phyloP scores from a whole-genome alignment of 2,888 invertebrate species.

The Caenorhabditis sp. region DNA sequence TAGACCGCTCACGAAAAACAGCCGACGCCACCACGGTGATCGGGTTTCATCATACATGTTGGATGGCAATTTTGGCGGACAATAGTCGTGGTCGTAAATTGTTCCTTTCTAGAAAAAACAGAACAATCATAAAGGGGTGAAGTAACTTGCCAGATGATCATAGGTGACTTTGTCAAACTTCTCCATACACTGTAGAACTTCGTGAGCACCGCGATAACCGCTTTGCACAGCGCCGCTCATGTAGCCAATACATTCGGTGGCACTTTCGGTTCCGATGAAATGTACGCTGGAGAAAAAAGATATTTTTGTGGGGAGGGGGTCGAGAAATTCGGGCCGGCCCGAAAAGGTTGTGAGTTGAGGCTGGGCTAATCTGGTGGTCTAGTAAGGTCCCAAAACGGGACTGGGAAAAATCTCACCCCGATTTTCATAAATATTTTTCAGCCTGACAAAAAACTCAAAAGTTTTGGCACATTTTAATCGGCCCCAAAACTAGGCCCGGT shows the following conservation, averaged over 20 bases:
- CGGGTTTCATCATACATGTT: conserved; percentile 7
- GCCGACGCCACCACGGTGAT: conserved; percentile 33
- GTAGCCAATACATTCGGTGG: conserved; percentile 71
- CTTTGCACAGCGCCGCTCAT: conserved; percentile 71
- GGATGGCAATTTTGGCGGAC: not conserved
- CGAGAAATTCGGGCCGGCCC: too few relatives aligned
- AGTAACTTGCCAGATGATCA: conserved; percentile 32
- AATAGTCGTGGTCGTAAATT: conserved; percentile 4
- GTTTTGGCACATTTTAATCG: too few relatives aligned
- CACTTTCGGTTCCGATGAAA: conserved; percentile 72
- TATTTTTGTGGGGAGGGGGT: too few relatives aligned
- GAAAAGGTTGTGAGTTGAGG: too few relatives aligned
- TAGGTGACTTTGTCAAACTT: conserved; percentile 22
- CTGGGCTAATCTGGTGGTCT: not conserved
- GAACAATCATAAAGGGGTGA: too few relatives aligned
- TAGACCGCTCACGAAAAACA: conserved; percentile 33
- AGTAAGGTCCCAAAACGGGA: not conserved
- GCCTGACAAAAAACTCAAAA: too few relatives aligned
- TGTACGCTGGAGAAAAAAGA: conserved; percentile 53
- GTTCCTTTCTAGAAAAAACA: conserved; percentile 8
- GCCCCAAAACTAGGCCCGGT: too few relatives aligned
- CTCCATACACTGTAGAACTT: conserved; percentile 36
- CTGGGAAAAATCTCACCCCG: not conserved
- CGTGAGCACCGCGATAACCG: conserved; percentile 36
- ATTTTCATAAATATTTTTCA: too few relatives aligned